A percentile compares a stretch with the other conserved stretches of the same genome.
Conservation (phyloP, 2,888 invertebrate genomes). For the Leptinotarsa tumamoca region DNA sequence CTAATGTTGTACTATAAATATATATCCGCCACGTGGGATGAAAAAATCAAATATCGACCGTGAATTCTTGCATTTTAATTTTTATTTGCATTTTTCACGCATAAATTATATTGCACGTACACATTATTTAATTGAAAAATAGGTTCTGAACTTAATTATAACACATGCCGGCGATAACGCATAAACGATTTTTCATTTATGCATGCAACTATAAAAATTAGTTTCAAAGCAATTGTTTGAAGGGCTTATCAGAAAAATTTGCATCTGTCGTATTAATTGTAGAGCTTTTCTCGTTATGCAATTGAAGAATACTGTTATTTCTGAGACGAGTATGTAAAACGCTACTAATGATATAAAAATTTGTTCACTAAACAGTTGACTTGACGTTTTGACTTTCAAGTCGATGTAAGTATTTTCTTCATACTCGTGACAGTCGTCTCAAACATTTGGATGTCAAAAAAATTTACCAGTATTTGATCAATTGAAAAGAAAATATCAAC, state of each 20-base stretch:
- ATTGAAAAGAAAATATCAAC: too few species aligned
- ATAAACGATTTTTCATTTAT: slow-evolving; percentile 8
- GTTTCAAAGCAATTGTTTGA: not conserved
- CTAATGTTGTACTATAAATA: not conserved
- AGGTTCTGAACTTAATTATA: slow-evolving; percentile 11
- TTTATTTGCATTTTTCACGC: not conserved
- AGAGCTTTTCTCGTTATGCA: not conserved
- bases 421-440: too few species aligned
- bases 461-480: too few species aligned
- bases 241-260: not conserved
- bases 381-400: too few species aligned
- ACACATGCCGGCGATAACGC: slow-evolving; percentile 15
- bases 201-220: slow-evolving; percentile 18
- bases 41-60: slow-evolving; percentile 1
- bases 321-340: too few species aligned
- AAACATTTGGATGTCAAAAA: too few species aligned
- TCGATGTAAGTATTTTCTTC: too few species aligned
- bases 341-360: too few species aligned
- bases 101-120: slow-evolving; percentile 4
- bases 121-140: slow-evolving; percentile 16
- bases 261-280: not conserved
- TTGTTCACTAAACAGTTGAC: too few species aligned
- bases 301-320: not conserved
- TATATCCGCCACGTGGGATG: not conserved
- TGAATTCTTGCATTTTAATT: not conserved